phyloP scores from a whole-genome alignment of 1,140 invertebrate species.

The Scylla paramamosain region DNA sequence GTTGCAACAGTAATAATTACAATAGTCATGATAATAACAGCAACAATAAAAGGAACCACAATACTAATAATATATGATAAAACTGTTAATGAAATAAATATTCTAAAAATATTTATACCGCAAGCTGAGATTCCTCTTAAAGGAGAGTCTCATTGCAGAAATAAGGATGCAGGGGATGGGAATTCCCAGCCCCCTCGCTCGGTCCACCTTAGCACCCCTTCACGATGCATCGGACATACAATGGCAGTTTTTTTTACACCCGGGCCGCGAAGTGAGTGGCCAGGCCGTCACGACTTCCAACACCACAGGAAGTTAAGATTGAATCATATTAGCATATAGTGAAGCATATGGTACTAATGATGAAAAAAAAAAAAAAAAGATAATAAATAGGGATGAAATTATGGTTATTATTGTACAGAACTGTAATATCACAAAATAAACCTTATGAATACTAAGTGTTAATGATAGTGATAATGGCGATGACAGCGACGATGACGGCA shows the following conservation, averaged over 20 bases:
- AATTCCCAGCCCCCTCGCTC: too few relatives aligned
- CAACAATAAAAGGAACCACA: background rate
- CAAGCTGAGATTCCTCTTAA: background rate
- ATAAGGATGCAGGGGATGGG: background rate
- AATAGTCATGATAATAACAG: constrained; percentile 15
- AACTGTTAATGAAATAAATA: background rate
- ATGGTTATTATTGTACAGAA: too few relatives aligned
- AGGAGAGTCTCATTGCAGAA: background rate
- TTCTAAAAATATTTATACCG: background rate
- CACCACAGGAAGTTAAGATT: background rate
- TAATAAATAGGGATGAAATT: too few relatives aligned
- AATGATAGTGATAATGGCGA: background rate
- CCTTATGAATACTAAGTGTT: background rate
- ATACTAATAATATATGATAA: constrained; percentile 26
- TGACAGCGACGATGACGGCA: background rate
- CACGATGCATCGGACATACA: too few relatives aligned
- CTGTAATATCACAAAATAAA: background rate
- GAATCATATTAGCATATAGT: too few relatives aligned
- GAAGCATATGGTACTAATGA: background rate
- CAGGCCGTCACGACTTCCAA: background rate
- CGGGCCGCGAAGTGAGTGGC: too few relatives aligned
- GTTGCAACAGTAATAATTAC: background rate
- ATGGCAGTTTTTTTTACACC: too few relatives aligned
- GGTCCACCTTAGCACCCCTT: too few relatives aligned
- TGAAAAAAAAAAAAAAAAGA: too few relatives aligned